Percentiles rank a stretch among this genome's conserved stretches.
phyloP scores from a whole-genome alignment of 2,113 vertebrate species.

The Ictalurus furcatus region DNA sequence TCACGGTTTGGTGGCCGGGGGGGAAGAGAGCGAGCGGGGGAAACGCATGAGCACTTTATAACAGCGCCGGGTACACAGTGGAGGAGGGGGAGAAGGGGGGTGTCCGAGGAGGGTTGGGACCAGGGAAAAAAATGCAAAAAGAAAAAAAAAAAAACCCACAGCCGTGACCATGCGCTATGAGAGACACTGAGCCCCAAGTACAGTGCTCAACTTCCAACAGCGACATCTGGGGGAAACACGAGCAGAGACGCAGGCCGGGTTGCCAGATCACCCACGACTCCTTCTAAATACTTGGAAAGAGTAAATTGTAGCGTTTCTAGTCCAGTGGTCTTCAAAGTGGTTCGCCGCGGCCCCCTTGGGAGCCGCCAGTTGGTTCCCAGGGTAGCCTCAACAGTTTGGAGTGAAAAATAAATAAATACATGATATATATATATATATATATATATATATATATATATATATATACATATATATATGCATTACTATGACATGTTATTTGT shows the following conservation, averaged over 20 bases:
- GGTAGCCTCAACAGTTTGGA: too few relatives aligned
- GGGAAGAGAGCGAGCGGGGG: slow-evolving; percentile 75
- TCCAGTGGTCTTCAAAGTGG: too few relatives aligned
- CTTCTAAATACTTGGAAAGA: too few relatives aligned
- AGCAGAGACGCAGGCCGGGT: background rate
- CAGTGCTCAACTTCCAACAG: slow-evolving; percentile 63
- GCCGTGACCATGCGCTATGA: slow-evolving; percentile 60
- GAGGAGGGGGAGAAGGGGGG: background rate
- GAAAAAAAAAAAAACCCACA: slow-evolving; percentile 29
- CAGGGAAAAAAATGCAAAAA: background rate
- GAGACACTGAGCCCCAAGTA: slow-evolving; percentile 63
- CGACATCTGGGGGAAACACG: slow-evolving; percentile 69
- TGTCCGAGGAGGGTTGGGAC: background rate
- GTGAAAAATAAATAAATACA: too few relatives aligned
- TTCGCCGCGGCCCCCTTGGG: too few relatives aligned
- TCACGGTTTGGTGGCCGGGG: slow-evolving; percentile 75
- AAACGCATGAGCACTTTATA: slow-evolving; percentile 76
- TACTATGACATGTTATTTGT: too few relatives aligned
- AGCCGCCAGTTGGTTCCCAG: too few relatives aligned
- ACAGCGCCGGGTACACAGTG: slow-evolving; percentile 69
- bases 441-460: too few relatives aligned
- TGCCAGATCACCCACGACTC: background rate
- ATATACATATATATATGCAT: too few relatives aligned
- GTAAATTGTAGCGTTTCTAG: too few relatives aligned
- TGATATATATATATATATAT: too few relatives aligned